Percentiles rank a stretch among this genome's conserved stretches.
Conservation (phyloP, 2,888 invertebrate genomes). For the Neuroscelio doddi region DNA sequence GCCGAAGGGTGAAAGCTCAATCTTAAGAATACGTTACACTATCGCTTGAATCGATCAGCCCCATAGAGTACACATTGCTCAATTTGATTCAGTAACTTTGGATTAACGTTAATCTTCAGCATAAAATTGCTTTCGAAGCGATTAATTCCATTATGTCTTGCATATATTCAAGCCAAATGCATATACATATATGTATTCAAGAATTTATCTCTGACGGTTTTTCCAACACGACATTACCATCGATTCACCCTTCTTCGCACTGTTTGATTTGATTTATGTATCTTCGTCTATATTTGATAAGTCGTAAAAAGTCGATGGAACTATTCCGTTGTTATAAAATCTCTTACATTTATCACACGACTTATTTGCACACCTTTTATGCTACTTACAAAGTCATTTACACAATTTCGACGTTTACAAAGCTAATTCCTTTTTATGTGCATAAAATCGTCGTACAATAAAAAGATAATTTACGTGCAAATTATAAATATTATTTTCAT, state of each 20-base stretch:
- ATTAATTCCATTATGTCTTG: slow-evolving; percentile 15
- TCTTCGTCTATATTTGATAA: background rate
- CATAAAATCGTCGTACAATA: no score
- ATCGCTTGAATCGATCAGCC: slow-evolving; percentile 9
- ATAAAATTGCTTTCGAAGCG: slow-evolving; percentile 9
- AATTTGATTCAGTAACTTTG: slow-evolving; percentile 11
- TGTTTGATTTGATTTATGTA: slow-evolving; percentile 1
- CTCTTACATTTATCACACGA: background rate
- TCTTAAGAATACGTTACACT: slow-evolving; percentile 14
- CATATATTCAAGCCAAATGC: slow-evolving; percentile 3
- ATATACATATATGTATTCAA: slow-evolving; percentile 1
- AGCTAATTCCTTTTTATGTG: no score
- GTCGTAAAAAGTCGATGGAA: slow-evolving; percentile 1
- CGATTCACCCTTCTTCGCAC: background rate
- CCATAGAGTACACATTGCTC: slow-evolving; percentile 5
- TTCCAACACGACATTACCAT: slow-evolving; percentile 1
- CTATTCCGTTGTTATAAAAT: background rate
- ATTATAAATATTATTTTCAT: no score
- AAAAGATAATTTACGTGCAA: no score
- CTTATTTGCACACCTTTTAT: background rate
- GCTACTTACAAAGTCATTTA: no score
- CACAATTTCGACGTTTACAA: background rate
- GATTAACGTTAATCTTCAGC: slow-evolving; percentile 12
- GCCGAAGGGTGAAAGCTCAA: slow-evolving; percentile 8
- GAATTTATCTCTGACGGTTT: background rate